Conservation (phyloP, 2,888 invertebrate species). For the Carcina quercana region DNA sequence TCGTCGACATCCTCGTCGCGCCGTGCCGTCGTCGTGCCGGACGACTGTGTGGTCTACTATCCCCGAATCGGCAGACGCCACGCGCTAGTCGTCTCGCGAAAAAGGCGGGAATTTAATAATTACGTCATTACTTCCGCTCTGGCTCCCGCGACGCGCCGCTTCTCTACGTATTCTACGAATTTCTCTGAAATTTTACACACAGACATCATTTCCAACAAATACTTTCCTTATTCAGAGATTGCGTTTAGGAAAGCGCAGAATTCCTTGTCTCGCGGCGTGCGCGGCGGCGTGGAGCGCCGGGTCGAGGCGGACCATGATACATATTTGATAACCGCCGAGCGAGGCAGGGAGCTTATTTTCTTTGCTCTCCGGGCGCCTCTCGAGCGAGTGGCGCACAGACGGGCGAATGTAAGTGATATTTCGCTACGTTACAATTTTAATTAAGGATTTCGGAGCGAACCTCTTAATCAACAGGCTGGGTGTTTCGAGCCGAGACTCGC, state of each 20-base stretch:
- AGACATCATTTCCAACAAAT: no score
- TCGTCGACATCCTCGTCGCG: no score
- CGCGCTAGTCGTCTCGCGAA: no score
- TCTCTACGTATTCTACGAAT: no score
- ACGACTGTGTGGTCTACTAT: no score
- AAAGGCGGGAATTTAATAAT: conserved; percentile 50
- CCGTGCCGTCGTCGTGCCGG: no score
- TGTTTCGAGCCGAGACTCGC: conserved; percentile 1
- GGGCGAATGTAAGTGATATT: neutral
- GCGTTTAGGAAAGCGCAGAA: no score
- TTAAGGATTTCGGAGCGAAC: conserved; percentile 11
- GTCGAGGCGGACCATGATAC: neutral
- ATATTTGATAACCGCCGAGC: neutral
- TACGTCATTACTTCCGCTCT: conserved; percentile 39
- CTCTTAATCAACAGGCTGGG: conserved; percentile 11
- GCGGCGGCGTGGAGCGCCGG: conserved; percentile 10
- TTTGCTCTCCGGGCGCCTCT: neutral
- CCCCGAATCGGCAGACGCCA: conserved; percentile 11
- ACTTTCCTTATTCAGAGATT: no score
- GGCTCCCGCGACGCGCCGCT: no score
- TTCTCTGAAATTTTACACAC: no score
- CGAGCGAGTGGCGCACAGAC: neutral
- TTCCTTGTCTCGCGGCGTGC: no score
- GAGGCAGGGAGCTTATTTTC: no score
- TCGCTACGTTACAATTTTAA: conserved; percentile 8